Conservation (phyloP, 2,888 invertebrate species). For the Mechanitis mazaeus region DNA sequence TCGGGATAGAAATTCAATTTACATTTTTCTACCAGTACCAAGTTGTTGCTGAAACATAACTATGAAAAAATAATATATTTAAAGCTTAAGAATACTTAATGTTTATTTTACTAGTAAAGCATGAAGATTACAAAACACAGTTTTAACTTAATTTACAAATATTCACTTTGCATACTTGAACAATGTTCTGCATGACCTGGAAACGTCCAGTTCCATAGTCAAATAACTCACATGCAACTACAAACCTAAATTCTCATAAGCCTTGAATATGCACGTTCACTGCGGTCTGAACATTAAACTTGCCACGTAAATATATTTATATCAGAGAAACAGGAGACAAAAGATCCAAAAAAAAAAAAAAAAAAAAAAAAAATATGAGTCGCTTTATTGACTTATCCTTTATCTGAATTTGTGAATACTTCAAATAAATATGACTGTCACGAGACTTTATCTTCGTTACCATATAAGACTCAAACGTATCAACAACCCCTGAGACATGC, state of each 20-base stretch:
- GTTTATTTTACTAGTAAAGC: neutral
- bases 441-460: constrained; percentile 29
- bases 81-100: neutral
- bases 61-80: neutral
- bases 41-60: constrained; percentile 5
- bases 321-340: constrained; percentile 25
- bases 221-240: constrained; percentile 25
- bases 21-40: constrained; percentile 16
- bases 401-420: constrained; percentile 22
- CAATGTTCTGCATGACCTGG: constrained; percentile 24
- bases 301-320: constrained; percentile 22
- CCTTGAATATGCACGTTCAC: constrained; percentile 26
- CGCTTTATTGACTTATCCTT: constrained; percentile 19
- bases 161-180: constrained; percentile 14
- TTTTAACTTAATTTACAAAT: constrained; percentile 11
- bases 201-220: constrained; percentile 27
- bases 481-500: constrained; percentile 3
- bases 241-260: constrained; percentile 25
- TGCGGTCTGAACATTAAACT: constrained; percentile 25
- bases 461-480: constrained; percentile 9
- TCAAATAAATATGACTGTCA: constrained; percentile 28
- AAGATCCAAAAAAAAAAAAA: constrained; percentile 22
- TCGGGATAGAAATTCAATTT: constrained; percentile 44
- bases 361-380: constrained; percentile 19
- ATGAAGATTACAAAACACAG: neutral